Evolutionary conservation across 2,797 vertebrate genomes (phyloP), one percentile per base, ranked within the genome.

Genomic region (Hephaestus fuliginosus): DNA sequence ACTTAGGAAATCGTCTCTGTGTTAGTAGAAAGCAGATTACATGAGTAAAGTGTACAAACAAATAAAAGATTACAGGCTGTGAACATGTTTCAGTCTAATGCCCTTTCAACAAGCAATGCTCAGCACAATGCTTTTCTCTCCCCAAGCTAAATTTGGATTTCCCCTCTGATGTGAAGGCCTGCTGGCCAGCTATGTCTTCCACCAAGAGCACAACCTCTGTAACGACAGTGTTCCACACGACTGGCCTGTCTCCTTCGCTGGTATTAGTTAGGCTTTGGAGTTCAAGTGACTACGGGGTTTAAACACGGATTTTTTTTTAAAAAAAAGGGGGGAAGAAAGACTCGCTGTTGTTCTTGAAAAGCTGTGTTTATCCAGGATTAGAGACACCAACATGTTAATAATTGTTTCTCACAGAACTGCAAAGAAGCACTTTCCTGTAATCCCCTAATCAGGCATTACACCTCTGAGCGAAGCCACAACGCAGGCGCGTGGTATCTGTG

Each of bases 391-490:
- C 96, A 96, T 96, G 95, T 96, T 96, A 96, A 96, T 96, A 96
- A 96, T 96, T 96, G 96, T 96, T 96, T 95, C 96, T 96, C 94
- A 94, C 94, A 96, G 95, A 96, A 96, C 95, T 96, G 96, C 93
- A 94, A 96, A 96, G 95, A 96, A 96, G 95, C 94, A 95, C 95
- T 96, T 96, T 95, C 93, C 95, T 96, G 95, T 96, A 96, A 96
- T 96, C 96, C 96, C 94, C 95, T 96, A 96, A 96, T 96, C 96
- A 96, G 95, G 95, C 95, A 96, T 96, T 96, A 96, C 96, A 96
- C 96, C 96, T 96, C 95, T 96, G 95, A 96, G 96, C 95, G 88
- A 95, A 94, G 94, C 95, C 93, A 93, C 92, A 91, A 95, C 93
- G 92, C 93, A 93, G 89, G 90, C 93, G 91, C 88, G 68, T 76